Evolutionary conservation across 2,797 vertebrate species (phyloP).

Genomic region (Phataginus tricuspis): DNA sequence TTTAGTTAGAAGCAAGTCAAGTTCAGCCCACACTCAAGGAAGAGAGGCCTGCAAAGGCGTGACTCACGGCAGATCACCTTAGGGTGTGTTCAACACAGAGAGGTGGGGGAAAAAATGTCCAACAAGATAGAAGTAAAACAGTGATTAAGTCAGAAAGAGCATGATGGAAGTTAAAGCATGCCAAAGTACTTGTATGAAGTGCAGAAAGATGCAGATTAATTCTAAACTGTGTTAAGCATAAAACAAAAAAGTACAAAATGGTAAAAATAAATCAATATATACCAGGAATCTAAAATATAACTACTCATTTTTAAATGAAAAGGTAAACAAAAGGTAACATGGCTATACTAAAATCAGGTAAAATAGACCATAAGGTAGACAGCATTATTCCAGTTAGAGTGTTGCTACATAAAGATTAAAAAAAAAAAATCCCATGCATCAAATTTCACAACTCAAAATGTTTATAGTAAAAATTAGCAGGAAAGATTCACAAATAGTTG

Average conservation of each 20-base stretch:
- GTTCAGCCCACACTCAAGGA: neutral
- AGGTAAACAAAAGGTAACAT: neutral
- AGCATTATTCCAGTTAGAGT: neutral
- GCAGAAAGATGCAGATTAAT: neutral
- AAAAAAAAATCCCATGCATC: neutral
- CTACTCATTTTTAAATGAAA: neutral
- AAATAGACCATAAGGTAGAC: constrained; percentile 16
- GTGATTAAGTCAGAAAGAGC: neutral
- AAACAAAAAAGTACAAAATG: neutral
- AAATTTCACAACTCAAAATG: neutral
- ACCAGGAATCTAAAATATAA: neutral
- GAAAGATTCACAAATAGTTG: neutral
- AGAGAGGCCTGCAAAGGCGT: neutral
- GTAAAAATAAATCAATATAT: constrained; percentile 23
- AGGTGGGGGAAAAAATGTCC: neutral
- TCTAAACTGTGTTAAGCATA: neutral
- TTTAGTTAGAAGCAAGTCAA: neutral
- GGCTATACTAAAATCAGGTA: neutral
- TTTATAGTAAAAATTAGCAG: neutral
- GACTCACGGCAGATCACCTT: neutral
- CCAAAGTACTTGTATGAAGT: neutral
- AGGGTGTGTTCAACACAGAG: neutral
- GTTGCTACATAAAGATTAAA: neutral
- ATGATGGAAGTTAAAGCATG: neutral
- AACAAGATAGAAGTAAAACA: neutral